phyloP scores from a whole-genome alignment of 2,888 invertebrate genomes.

The Euproctis similis region DNA sequence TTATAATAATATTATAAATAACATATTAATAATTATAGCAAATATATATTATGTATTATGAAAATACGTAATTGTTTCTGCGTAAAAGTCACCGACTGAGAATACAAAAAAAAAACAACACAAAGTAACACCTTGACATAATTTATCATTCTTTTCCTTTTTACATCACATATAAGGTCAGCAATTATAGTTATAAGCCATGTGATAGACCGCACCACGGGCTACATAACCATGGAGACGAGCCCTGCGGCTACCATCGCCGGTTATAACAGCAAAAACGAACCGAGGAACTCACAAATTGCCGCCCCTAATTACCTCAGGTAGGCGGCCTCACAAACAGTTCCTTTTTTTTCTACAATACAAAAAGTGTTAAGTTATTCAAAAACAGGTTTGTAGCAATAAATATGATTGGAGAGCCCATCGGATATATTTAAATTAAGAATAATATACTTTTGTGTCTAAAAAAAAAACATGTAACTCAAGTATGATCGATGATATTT shows the following conservation, averaged over 20 bases:
- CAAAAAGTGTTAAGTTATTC: constrained; percentile 51
- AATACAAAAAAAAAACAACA: constrained; percentile 4
- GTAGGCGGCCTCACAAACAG: constrained; percentile 48
- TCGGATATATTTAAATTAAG: constrained; percentile 25
- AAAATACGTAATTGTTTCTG: constrained; percentile 3
- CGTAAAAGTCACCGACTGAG: not conserved
- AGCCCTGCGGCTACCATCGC: constrained; percentile 27
- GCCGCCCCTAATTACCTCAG: constrained; percentile 55
- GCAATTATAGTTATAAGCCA: constrained; percentile 20
- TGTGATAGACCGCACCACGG: constrained; percentile 15
- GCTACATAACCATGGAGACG: constrained; percentile 10
- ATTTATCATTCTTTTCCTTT: constrained; percentile 19
- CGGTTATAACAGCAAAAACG: constrained; percentile 35
- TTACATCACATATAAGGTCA: constrained; percentile 9
- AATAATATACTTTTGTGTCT: constrained; percentile 13
- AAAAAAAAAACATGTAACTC: constrained; percentile 12
- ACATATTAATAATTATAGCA: no score
- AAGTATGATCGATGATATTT: no score
- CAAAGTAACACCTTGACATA: constrained; percentile 11
- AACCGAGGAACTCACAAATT: constrained; percentile 44
- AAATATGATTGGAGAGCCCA: constrained; percentile 31
- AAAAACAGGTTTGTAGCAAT: constrained; percentile 33
- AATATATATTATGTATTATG: no score
- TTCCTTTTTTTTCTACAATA: constrained; percentile 31
- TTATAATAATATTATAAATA: no score